A percentile compares a stretch with the other conserved stretches of the same genome.
Conservation (phyloP, 2,888 invertebrate genomes). For the Mythimna pallens region DNA sequence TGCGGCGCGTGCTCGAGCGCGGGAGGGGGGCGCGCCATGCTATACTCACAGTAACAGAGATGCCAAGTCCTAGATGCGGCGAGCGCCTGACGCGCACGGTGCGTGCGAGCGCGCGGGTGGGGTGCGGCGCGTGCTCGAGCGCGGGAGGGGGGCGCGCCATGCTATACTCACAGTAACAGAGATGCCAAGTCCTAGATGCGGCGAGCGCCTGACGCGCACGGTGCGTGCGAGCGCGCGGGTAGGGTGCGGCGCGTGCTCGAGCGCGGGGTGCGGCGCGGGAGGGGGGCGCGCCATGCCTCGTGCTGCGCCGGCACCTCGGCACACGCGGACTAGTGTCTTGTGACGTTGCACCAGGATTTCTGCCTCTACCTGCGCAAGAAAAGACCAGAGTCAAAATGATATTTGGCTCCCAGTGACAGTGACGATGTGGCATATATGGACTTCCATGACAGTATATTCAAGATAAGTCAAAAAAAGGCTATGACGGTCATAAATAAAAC, state of each 20-base stretch:
- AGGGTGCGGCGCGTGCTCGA: conserved; percentile 61
- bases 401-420: too few species aligned
- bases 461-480: background rate
- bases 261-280: conserved; percentile 67
- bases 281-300: conserved; percentile 74
- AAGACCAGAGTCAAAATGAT: background rate
- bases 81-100: conserved; percentile 93
- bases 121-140: conserved; percentile 89
- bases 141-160: conserved; percentile 80
- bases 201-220: conserved; percentile 93
- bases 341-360: conserved; percentile 96
- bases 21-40: conserved; percentile 75
- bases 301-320: conserved; percentile 85
- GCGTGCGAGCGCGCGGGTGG: conserved; percentile 89
- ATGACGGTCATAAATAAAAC: background rate
- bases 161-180: conserved; percentile 93
- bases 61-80: conserved; percentile 95
- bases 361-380: conserved; percentile 92
- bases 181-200: conserved; percentile 95
- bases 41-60: conserved; percentile 94
- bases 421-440: too few species aligned
- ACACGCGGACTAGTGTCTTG: conserved; percentile 94
- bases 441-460: background rate
- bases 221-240: conserved; percentile 90
- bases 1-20: conserved; percentile 90